Base-by-base conservation (phyloP, 2,888 invertebrate genomes). In the Gymnocheta viridis region DNA sequence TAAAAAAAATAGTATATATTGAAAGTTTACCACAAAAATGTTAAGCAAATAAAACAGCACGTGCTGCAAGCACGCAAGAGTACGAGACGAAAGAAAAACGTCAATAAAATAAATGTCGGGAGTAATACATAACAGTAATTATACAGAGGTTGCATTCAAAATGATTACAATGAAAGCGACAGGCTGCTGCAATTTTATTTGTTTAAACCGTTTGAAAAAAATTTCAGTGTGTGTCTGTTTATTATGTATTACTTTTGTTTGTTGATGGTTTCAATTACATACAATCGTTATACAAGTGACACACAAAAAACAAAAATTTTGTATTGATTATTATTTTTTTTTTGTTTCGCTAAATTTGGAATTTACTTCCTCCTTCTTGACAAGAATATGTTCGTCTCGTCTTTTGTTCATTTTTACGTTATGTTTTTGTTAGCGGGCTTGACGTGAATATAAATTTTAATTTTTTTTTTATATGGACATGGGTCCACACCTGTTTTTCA, bases 41-140 rank as follows among this genome's bases (percentile, higher is more conserved):
- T 72, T 77, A 44, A 66, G 77, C 58, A 72, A 82, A 77, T 72
- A n/a, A n/a, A n/a, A 77, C 58, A 82, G 82, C 77, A 82, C 82
- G 82, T 82, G 82, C 77, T 60, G 10, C 41, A 77, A 72, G 24
- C 44, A 66, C 56, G n/a, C 27, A 51, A 41, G 14, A 38, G 47
- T 14, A 54, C 12, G 17, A 17, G 38, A 51, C 14, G 27, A 38
- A 9, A 5, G 19, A 12, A 29, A 44, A 70, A 38, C 4, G 17
- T 51, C 49, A n/a, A 73, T 27, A 27, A 44, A 41, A 41, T 24
- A 66, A 51, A 27, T 27, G 38, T 12, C 47, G 32, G 32, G 14
- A 22, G 19, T 69, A 32, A 56, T 47, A n/a, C n/a, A n/a, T n/a
- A 76, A 76, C 66, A 56, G 44, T 54, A 76, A 41, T 44, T 58